These are phyloP conservation scores for Tinamus guttatus DNA, from an alignment of 2,113 vertebrate genomes.

Conservation along the genomic window DNA sequence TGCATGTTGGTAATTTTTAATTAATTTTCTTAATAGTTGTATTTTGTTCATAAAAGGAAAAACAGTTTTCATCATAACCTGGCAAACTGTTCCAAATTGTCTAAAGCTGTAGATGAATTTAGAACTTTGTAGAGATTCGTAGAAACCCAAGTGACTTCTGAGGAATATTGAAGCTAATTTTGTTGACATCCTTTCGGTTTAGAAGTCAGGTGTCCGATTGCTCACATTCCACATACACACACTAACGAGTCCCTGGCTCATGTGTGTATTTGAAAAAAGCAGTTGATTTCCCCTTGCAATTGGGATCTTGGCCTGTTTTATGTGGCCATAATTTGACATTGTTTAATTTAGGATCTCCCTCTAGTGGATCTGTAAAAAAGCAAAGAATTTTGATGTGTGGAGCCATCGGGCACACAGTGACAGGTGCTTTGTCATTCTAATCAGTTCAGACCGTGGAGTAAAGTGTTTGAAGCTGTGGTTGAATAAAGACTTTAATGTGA, in stretches of 20 bases:
- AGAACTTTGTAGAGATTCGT: neutral
- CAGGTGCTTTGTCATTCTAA: fast-evolving
- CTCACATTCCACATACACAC: neutral
- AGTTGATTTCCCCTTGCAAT: neutral
- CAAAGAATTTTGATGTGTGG: neutral
- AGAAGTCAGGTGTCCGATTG: neutral
- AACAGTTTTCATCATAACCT: neutral
- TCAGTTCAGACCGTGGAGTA: neutral
- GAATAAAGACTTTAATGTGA: neutral
- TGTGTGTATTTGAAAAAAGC: constrained; percentile 14
- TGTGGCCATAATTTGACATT: neutral
- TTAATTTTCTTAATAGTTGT: neutral
- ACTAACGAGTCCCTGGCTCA: neutral
- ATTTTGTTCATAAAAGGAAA: constrained; percentile 7
- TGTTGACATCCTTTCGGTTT: neutral
- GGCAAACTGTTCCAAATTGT: constrained; percentile 3
- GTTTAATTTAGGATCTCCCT: constrained; percentile 48
- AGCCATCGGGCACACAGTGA: fast-evolving
- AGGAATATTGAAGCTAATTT: neutral
- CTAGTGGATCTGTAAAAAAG: constrained; percentile 14
- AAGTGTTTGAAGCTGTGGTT: neutral
- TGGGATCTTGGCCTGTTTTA: constrained; percentile 16
- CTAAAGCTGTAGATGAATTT: neutral
- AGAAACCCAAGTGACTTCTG: neutral
- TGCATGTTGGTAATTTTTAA: neutral